phyloP scores from a whole-genome alignment of 2,113 vertebrate genomes.

The Psephotus haematonotus region DNA sequence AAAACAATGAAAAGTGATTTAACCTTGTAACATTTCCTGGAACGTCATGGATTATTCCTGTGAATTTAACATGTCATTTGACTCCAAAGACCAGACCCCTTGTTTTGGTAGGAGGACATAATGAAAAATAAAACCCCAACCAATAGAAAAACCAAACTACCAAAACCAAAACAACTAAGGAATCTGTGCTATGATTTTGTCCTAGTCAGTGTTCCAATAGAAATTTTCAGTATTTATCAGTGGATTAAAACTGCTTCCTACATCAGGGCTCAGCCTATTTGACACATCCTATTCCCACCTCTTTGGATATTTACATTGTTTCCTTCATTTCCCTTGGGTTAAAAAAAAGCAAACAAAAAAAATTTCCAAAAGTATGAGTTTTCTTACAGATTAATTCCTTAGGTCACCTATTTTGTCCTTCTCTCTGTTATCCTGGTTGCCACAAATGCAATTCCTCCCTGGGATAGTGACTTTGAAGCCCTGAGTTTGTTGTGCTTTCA shows the following conservation, averaged over 20 bases:
- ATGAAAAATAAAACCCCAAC: neutral
- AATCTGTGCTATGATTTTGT: neutral
- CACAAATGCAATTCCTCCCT: neutral
- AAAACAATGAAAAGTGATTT: neutral
- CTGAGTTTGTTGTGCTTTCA: rapidly evolving
- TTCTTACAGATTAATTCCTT: neutral
- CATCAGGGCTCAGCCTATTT: neutral
- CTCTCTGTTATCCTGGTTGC: neutral
- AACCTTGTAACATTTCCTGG: neutral
- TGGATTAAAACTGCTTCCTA: neutral
- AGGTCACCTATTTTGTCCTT: neutral
- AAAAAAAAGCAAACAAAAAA: no score
- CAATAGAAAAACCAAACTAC: neutral
- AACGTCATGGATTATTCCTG: neutral
- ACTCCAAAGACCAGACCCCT: neutral
- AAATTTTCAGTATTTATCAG: neutral
- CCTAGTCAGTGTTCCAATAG: neutral
- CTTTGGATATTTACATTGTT: neutral
- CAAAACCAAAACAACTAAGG: neutral
- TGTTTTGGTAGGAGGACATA: neutral
- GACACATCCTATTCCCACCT: neutral
- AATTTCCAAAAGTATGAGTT: neutral
- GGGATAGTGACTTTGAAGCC: neutral
- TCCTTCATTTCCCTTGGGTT: neutral
- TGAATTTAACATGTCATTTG: neutral